phyloP scores from a whole-genome alignment of 1,140 invertebrate genomes.

The Hylaeus anthracinus region DNA sequence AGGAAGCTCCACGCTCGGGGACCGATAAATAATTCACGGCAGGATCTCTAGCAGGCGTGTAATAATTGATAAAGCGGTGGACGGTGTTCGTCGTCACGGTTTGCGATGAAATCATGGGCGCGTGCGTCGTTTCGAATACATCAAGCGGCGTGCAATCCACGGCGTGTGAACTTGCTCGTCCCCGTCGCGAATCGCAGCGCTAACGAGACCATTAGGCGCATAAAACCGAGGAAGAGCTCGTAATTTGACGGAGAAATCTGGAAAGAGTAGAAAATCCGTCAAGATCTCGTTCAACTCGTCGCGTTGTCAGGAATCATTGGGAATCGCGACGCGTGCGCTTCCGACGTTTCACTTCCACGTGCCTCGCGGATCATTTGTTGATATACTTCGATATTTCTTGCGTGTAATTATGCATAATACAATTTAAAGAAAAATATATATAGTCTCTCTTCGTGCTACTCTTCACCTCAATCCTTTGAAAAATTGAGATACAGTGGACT shows the following conservation, averaged over 20 bases:
- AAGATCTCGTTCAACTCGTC: conserved; percentile 9
- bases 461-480: too few relatives aligned
- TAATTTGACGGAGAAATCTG: conserved; percentile 29
- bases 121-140: conserved; percentile 13
- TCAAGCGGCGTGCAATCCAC: conserved; percentile 18
- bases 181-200: conserved; percentile 15
- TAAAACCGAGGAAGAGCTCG: conserved; percentile 8
- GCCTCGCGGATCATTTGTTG: too few relatives aligned
- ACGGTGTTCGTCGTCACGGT: too few relatives aligned
- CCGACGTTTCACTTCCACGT: too few relatives aligned
- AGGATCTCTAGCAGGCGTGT: not conserved
- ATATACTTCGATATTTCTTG: not conserved
- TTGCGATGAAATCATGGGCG: not conserved
- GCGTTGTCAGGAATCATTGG: not conserved
- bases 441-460: too few relatives aligned
- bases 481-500: too few relatives aligned
- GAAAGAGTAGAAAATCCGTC: conserved; percentile 28
- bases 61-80: conserved; percentile 35
- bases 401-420: too few relatives aligned
- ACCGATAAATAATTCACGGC: conserved; percentile 11
- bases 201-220: conserved; percentile 43
- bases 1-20: conserved; percentile 19
- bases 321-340: too few relatives aligned
- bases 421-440: too few relatives aligned
- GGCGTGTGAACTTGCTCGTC: not conserved